phyloP scores from a whole-genome alignment of 2,113 vertebrate species.

The Cygnus buccinator region DNA sequence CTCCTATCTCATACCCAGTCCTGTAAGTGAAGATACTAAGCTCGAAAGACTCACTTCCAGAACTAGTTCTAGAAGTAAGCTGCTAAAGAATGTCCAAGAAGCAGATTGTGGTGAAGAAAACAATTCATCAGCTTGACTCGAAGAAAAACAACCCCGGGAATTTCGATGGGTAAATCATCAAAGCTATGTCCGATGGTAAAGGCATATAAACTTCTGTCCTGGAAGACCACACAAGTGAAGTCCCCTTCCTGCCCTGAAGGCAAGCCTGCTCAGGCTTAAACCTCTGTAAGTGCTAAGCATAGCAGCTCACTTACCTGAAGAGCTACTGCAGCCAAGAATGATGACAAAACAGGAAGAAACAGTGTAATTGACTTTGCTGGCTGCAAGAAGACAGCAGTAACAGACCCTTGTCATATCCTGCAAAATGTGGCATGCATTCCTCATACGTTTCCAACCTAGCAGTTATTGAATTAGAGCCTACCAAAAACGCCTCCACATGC shows the following conservation, averaged over 20 bases:
- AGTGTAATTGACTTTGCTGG: not conserved
- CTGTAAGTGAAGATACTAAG: not conserved
- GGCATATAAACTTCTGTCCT: not conserved
- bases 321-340: not conserved
- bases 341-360: not conserved
- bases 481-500: not conserved
- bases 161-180: not conserved
- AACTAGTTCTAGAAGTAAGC: not conserved
- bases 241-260: not conserved
- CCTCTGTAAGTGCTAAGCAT: not conserved
- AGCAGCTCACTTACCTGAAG: conserved; percentile 16
- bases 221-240: not conserved
- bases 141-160: conserved; percentile 34
- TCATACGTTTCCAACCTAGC: not conserved
- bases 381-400: not conserved
- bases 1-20: not conserved
- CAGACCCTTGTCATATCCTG: not conserved
- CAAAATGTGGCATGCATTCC: not conserved
- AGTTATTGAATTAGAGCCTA: not conserved
- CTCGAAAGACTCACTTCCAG: not conserved
- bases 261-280: not conserved
- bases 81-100: not conserved
- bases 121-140: conserved; percentile 6
- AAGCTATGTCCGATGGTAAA: not conserved
- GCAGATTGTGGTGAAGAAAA: not conserved